Evolutionary conservation across 1,140 invertebrate species (phyloP).

Genomic region (Caenorhabditis latens): DNA sequence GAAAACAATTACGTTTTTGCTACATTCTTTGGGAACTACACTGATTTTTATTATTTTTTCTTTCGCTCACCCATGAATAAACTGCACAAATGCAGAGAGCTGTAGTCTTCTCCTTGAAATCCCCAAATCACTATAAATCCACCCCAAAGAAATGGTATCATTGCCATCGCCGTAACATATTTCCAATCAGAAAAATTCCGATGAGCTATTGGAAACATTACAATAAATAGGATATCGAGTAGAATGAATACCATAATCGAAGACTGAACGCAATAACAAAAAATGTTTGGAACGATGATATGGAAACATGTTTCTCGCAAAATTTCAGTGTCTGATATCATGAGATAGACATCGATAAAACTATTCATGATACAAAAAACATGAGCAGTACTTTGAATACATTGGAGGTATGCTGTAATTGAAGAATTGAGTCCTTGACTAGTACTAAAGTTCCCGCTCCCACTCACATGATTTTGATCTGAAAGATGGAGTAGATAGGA

Average conservation of each 20-base stretch:
- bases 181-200: background rate
- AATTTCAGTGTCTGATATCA: slow-evolving; percentile 16
- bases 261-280: slow-evolving; percentile 19
- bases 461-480: slow-evolving; percentile 25
- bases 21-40: background rate
- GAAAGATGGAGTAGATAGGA: background rate
- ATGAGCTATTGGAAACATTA: background rate
- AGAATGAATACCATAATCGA: slow-evolving; percentile 27
- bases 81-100: background rate
- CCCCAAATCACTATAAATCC: background rate
- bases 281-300: background rate
- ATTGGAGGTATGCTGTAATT: slow-evolving; percentile 25
- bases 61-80: background rate
- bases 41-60: background rate
- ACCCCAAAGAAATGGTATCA: background rate
- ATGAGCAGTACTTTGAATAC: slow-evolving; percentile 20
- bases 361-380: slow-evolving; percentile 13
- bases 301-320: slow-evolving; percentile 2
- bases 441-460: background rate
- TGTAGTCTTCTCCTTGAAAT: background rate
- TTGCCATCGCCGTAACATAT: background rate
- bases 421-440: background rate
- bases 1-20: background rate
- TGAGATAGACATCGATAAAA: slow-evolving; percentile 39
- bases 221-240: background rate